These are phyloP conservation scores for Ostrea edulis DNA, from an alignment of 1,140 invertebrate species.

Conservation along the genomic window DNA sequence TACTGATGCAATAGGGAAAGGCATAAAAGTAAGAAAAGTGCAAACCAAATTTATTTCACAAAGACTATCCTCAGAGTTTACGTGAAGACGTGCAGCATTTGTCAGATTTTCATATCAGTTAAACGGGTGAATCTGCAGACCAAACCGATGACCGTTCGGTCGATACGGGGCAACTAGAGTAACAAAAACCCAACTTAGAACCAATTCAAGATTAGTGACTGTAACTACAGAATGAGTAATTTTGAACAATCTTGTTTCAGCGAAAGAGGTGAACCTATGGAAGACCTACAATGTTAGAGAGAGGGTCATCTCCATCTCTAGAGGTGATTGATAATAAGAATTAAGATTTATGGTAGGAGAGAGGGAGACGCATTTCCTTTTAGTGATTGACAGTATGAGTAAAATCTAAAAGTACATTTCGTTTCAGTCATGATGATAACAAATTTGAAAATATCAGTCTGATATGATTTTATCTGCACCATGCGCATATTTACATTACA, in stretches of 20 bases:
- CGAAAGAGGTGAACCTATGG: slow-evolving; percentile 68
- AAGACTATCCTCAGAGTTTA: neutral
- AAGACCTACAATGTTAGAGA: slow-evolving; percentile 56
- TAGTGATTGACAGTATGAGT: too few species aligned
- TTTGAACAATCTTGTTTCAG: slow-evolving; percentile 72
- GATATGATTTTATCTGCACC: too few species aligned
- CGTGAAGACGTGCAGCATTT: slow-evolving; percentile 9
- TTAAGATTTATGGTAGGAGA: slow-evolving; percentile 60
- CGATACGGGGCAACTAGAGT: neutral
- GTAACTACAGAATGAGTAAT: slow-evolving; percentile 73
- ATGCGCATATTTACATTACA: too few species aligned
- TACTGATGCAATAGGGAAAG: neutral
- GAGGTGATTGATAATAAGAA: slow-evolving; percentile 62
- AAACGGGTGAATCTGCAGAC: slow-evolving; percentile 38
- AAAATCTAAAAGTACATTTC: too few species aligned
- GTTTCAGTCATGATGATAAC: too few species aligned
- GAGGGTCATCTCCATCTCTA: slow-evolving; percentile 57
- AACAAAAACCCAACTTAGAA: slow-evolving; percentile 48
- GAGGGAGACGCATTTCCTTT: too few species aligned
- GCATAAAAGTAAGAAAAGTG: too few species aligned
- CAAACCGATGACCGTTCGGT: slow-evolving; percentile 41
- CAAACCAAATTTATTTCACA: neutral
- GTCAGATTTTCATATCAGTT: slow-evolving; percentile 35
- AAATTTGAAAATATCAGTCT: too few species aligned
- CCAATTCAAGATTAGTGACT: slow-evolving; percentile 65